Evolutionary conservation across 2,888 invertebrate species (phyloP).

Genomic region (Synergus itoensis): DNA sequence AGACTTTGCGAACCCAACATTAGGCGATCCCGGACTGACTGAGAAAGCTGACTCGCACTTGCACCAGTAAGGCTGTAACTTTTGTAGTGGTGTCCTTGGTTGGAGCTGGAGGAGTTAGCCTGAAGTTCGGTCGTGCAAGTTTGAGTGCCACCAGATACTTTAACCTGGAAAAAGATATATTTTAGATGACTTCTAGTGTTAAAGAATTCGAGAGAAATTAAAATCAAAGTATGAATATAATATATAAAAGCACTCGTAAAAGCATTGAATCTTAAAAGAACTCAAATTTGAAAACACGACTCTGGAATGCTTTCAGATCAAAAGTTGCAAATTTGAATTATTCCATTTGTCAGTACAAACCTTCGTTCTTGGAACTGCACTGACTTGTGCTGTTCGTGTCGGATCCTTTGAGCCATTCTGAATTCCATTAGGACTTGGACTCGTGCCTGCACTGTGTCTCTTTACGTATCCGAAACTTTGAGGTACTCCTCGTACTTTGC

Average conservation of each 20-base stretch:
- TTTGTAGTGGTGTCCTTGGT: slow-evolving; percentile 86
- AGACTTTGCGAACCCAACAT: slow-evolving; percentile 92
- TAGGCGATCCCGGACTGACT: slow-evolving; percentile 90
- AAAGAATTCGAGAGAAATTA: background rate
- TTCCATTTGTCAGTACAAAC: slow-evolving; percentile 67
- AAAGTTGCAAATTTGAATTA: background rate
- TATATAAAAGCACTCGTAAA: no score
- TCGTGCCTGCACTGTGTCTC: slow-evolving; percentile 82
- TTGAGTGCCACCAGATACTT: slow-evolving; percentile 94
- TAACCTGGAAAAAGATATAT: slow-evolving; percentile 78
- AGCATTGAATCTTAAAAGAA: no score
- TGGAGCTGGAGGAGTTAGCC: slow-evolving; percentile 74
- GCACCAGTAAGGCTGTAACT: slow-evolving; percentile 92
- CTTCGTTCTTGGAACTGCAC: slow-evolving; percentile 91
- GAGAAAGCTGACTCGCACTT: slow-evolving; percentile 91
- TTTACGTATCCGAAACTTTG: slow-evolving; percentile 93
- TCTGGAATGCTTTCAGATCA: background rate
- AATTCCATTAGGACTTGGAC: slow-evolving; percentile 77
- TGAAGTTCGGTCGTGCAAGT: slow-evolving; percentile 89
- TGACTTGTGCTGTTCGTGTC: slow-evolving; percentile 89
- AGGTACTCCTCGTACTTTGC: slow-evolving; percentile 86
- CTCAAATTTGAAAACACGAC: no score
- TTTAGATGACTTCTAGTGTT: background rate
- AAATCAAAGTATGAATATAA: no score
- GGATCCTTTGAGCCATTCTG: slow-evolving; percentile 75